Conservation (phyloP, 2,797 vertebrate genomes). For the Gallirallus australis region DNA sequence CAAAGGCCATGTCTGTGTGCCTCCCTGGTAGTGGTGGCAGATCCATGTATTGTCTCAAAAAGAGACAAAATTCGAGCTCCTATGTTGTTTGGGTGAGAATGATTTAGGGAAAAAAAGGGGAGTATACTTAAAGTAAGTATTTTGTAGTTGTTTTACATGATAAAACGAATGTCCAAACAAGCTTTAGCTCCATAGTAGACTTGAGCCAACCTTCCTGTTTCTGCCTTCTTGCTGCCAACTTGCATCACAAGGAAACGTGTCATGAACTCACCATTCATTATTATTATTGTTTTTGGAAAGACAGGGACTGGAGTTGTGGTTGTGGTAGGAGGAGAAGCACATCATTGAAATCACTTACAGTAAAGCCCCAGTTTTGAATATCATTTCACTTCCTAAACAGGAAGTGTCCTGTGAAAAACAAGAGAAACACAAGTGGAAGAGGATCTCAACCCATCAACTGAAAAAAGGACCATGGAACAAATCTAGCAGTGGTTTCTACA, state of each 20-base stretch:
- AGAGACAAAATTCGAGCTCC: not conserved
- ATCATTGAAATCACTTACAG: conserved; percentile 57
- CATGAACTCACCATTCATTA: conserved; percentile 31
- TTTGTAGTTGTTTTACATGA: not conserved
- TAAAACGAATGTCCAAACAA: not conserved
- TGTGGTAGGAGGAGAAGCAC: conserved; percentile 38
- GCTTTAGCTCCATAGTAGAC: not conserved
- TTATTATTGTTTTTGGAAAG: conserved; percentile 54
- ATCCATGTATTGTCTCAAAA: not conserved
- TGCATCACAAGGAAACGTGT: conserved; percentile 8
- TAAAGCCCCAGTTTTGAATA: conserved; percentile 49
- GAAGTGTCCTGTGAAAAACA: conserved; percentile 23
- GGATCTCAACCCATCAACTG: not conserved
- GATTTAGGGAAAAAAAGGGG: not conserved
- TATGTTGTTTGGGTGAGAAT: not conserved
- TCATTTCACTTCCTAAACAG: conserved; percentile 56
- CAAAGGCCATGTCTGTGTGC: not conserved
- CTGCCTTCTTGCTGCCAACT: conserved; percentile 16
- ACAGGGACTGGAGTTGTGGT: conserved; percentile 3
- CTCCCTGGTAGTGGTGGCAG: not conserved
- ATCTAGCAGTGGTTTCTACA: not conserved
- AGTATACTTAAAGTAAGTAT: not conserved
- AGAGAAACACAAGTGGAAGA: not conserved
- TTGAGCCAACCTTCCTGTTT: conserved; percentile 27
- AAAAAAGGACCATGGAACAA: not conserved